Base-by-base conservation (phyloP, 2,888 invertebrate genomes). In the Caenorhabditis doughertyi region DNA sequence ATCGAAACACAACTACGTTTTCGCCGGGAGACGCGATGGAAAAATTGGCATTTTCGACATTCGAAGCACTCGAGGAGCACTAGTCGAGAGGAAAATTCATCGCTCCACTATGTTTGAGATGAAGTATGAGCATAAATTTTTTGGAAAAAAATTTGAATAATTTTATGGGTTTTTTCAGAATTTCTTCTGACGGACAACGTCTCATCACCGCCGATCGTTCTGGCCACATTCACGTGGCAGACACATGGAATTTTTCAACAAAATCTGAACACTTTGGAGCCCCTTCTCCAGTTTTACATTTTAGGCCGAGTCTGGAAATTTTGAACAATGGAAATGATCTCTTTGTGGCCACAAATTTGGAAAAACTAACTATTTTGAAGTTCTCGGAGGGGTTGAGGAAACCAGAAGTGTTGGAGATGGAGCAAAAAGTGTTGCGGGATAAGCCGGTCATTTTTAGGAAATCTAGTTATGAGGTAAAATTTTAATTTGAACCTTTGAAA, bases 1-100 rank as follows among this genome's bases (percentile, higher is more conserved):
- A 16, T 74, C 74, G 9, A 65, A 67, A 49, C 74, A 74, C 5
- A 47, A 74, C 29, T 74, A 67, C 29, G n/a, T 74, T 2, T 74
- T 67, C 13, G 58, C 47, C 0, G 74, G 65, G 2, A 23, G 74
- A n/a, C 16, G 65, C 13, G 74, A 74, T 18, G 74, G 74, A 18
- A 58, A 13, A 21, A 29, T 74, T 23, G 74, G 74, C 11, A 21
- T 74, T n/a, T 74, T 74, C 47, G 74, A 74, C 39, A 58, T 67
- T 16, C 29, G 74, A 49, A 74, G 65, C 27, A 49, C 74, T 4
- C 47, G 65, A 1, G 47, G 47, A 0, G 47, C 18, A 5, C 4
- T 74, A 9, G 58, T 49, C 9, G 18, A 67, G 27, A 67, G 58
- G 18, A 18, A 25, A 13, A n/a, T 74, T 25, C 74, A 74, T 29